Base-by-base conservation (phyloP, 2,797 vertebrate genomes). In the Oreonectes daqikongensis region DNA sequence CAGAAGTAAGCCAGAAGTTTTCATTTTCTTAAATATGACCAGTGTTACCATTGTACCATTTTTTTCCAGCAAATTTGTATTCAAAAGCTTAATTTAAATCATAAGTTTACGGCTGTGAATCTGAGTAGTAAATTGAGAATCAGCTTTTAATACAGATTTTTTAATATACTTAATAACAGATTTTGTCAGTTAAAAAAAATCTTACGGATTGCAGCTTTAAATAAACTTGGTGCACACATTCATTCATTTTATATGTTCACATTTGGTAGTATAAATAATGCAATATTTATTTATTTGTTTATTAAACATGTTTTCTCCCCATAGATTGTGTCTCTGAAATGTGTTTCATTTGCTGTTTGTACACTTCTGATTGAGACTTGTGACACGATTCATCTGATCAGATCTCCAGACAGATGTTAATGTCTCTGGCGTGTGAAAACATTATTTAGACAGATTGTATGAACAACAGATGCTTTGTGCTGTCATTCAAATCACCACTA, bases 401-500 rank as follows among this genome's bases (percentile, higher is more conserved):
- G 57, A 38, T 73, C 57, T 61, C 50, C 4, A 26, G 48, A 55
- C 40, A 18, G 26, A 72, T 30, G 26, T 55, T 55, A n/a, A n/a
- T n/a, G n/a, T n/a, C n/a, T n/a, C n/a, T n/a, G n/a, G n/a, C n/a
- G n/a, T n/a, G n/a, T n/a, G n/a, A n/a, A 63, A 48, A 69, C 30
- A 65, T 61, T 52, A 65, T 78, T 78, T 69, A 69, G 48, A 67
- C 38, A 38, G 48, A 44, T 55, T 69, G 40, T 66, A 68, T 65
- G 82, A 77, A 72, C 83, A 71, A 87, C 85, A 85, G 46, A 78
- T 82, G 46, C 75, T 82, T 48, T 61, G 32, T 75, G 69, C 75
- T 83, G 83, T 79, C 74, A 61, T 73, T 69, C 48, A 82, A 82
- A 83, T 42, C n/a, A n/a, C 46, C 69, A 67, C 82, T 73, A 69